Conservation (phyloP, 2,113 vertebrate genomes). For the Sceloporus tristichus region DNA sequence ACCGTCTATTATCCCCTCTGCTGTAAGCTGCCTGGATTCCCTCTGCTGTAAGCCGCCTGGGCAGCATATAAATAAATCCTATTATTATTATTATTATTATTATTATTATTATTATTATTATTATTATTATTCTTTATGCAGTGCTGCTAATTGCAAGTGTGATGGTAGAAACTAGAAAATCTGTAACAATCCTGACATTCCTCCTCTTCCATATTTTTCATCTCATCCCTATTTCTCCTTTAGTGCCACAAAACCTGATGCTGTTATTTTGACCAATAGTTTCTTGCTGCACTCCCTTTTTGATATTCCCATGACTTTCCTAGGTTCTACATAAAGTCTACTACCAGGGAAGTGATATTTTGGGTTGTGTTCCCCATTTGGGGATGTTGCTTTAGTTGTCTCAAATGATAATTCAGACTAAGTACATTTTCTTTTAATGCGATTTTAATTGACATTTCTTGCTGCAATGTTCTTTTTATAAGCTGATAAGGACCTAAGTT, state of each 20-base stretch:
- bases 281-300: slow-evolving; percentile 12
- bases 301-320: slow-evolving; percentile 8
- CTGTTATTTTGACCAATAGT: slow-evolving; percentile 17
- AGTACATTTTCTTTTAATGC: slow-evolving; percentile 45
- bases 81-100: too few species aligned
- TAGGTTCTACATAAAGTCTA: not conserved
- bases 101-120: too few species aligned
- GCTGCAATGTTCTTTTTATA: slow-evolving; percentile 54
- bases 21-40: too few species aligned
- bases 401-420: not conserved
- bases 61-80: too few species aligned
- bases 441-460: slow-evolving; percentile 58
- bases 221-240: not conserved
- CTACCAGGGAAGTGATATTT: not conserved
- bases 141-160: not conserved
- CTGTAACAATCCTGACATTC: not conserved
- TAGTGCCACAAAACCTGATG: slow-evolving; percentile 15
- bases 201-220: slow-evolving; percentile 1
- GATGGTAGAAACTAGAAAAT: not conserved
- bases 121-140: not conserved
- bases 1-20: too few species aligned
- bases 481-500: slow-evolving; percentile 44
- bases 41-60: too few species aligned
- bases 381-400: slow-evolving; percentile 10
- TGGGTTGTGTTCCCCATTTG: not conserved